Conservation (phyloP, 2,888 invertebrate species). For the Ophion ventricosus region DNA sequence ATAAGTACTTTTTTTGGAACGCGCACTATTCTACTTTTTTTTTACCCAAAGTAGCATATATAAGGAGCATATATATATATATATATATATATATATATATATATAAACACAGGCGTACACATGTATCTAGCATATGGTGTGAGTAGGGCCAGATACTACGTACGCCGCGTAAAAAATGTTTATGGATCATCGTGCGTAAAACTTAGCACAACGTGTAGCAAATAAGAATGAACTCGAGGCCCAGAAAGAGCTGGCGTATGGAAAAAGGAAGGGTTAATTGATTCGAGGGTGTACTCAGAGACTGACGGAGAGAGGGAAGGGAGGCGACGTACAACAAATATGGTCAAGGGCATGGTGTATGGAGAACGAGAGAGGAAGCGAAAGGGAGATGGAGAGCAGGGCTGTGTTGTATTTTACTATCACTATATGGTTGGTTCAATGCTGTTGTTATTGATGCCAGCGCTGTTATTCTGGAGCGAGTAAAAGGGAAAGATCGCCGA, state of each 20-base stretch:
- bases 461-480: conserved; percentile 29
- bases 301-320: not conserved
- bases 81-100: too few species aligned
- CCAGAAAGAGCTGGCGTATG: conserved; percentile 50
- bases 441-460: conserved; percentile 47
- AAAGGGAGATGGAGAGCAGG: conserved; percentile 1
- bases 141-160: conserved; percentile 26
- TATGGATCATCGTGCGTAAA: conserved; percentile 67
- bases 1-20: too few species aligned
- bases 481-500: conserved; percentile 51
- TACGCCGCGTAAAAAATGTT: conserved; percentile 57
- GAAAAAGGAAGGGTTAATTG: conserved; percentile 78
- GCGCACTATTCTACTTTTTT: too few species aligned
- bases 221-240: conserved; percentile 75
- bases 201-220: conserved; percentile 73
- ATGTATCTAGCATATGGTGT: not conserved
- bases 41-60: too few species aligned
- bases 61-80: too few species aligned
- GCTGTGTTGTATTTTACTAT: conserved; percentile 34
- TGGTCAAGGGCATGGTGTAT: not conserved
- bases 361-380: not conserved
- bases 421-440: conserved; percentile 40
- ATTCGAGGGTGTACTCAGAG: conserved; percentile 67
- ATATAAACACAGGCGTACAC: not conserved
- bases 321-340: conserved; percentile 1